Base-by-base conservation (phyloP, 2,888 invertebrate genomes). In the Caenorhabditis sinica region DNA sequence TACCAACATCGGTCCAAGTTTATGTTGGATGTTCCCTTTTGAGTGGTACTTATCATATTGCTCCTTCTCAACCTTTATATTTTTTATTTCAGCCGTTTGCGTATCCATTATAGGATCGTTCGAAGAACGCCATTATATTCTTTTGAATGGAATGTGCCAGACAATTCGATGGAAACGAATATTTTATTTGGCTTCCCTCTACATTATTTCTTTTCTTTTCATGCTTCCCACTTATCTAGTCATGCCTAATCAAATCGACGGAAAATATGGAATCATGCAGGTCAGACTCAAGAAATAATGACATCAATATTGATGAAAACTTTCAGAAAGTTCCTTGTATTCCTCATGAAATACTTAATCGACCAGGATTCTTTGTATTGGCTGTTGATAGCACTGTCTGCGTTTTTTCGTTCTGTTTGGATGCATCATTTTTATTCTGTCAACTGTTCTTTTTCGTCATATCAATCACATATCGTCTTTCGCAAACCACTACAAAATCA, bases 321-420 rank as follows among this genome's bases (percentile, higher is more conserved):
- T 49, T 58, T 58, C 43, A 63, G 63, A 63, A 63, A 63, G 23
- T 63, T 25, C 43, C 63, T 23, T 63, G 63, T 25, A n/a, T 63
- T 11, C 43, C 63, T 43, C 15, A 9, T 1, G 63, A 63, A 5
- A 15, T 40, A 23, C 23, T 63, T 0, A 36, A 63, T 43, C 63
- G 63, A 5, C 63, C 40, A 30, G 63, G 63, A 2, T 63, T 63
- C 23, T 63, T 63, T 25, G 25, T 63, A 4, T 25, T 63, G 5
- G 43, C 63, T 25, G 25, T 63, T 0, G 63, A 63, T 23, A 43
- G 23, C 23, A 63, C 63, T 43, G 43, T 63, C 9, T 63, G 63
- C 23, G 23, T 63, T 9, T 33, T 5, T 33, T 60, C 60, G 8
- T 13, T 60, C n/a, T 17, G 36, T 23, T 25, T 43, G 5, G 63